A percentile compares a stretch with the other conserved stretches of the same genome.
phyloP scores from a whole-genome alignment of 2,888 invertebrate species.

The Tachina lurida region DNA sequence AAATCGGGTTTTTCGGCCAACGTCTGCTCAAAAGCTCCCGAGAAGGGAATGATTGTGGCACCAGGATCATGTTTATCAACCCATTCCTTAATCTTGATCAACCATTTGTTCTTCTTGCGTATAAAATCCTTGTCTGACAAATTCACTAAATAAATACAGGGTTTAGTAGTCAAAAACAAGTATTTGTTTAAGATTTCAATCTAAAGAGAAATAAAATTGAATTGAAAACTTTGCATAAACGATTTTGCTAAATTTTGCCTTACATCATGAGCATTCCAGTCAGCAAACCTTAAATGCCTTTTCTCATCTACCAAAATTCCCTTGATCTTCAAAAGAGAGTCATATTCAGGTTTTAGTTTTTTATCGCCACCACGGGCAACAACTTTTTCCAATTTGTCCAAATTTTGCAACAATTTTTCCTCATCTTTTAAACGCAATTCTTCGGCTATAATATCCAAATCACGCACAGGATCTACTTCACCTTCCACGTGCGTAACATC shows the following conservation, averaged over 20 bases:
- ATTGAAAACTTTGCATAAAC: too few species aligned
- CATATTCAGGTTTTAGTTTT: slow-evolving; percentile 97
- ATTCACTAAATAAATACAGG: slow-evolving; percentile 98
- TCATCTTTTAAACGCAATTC: slow-evolving; percentile 97
- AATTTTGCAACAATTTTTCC: slow-evolving; percentile 90
- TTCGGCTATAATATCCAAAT: slow-evolving; percentile 97
- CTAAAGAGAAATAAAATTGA: slow-evolving; percentile 84
- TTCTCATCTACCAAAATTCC: slow-evolving; percentile 92
- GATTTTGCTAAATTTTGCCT: slow-evolving; percentile 79
- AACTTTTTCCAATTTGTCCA: slow-evolving; percentile 94
- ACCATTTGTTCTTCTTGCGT: slow-evolving; percentile 99
- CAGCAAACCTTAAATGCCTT: slow-evolving; percentile 95
- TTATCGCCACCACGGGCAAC: slow-evolving; percentile 95
- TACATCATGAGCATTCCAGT: slow-evolving; percentile 97
- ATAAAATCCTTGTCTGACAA: slow-evolving; percentile 99
- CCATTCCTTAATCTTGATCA: slow-evolving; percentile 98
- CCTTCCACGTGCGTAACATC: slow-evolving; percentile 99
- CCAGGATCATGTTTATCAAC: slow-evolving; percentile 98
- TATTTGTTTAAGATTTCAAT: slow-evolving; percentile 98
- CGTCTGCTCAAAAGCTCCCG: slow-evolving; percentile 94
- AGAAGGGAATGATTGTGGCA: slow-evolving; percentile 96
- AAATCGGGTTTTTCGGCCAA: slow-evolving; percentile 92
- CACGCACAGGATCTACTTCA: slow-evolving; percentile 98
- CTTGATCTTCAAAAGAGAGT: slow-evolving; percentile 93
- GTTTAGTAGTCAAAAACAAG: slow-evolving; percentile 98